Base-by-base conservation (phyloP, 2,888 invertebrate genomes). In the Leptogaster cylindrica region DNA sequence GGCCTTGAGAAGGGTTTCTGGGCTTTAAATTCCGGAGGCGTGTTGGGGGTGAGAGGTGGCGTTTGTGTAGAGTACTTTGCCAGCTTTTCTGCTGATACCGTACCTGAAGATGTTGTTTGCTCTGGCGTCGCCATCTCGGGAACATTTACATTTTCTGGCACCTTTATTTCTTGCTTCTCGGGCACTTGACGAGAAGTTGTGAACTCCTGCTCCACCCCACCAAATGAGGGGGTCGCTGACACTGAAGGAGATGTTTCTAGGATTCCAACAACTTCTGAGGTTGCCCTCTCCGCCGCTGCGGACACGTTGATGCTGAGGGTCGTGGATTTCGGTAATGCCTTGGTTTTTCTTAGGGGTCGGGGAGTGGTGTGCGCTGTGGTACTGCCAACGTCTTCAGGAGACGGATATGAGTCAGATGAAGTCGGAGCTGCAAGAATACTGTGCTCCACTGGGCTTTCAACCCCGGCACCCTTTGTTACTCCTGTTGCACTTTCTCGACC, bases 1-100 rank as follows among this genome's bases (percentile, higher is more conserved):
- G 80, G 77, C 71, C 77, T 77, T 70, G 74, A 76, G 73, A 78
- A 65, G 10, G 41, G 39, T 41, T 65, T 51, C 16, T 28, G 41
- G 39, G 27, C 20, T 28, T 28, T 27, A 1, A 33, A 3, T 4
- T n/a, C n/a, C 10, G 28, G n/a, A 4, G 6, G 6, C 6, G 5
- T 3, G 2, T 61, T 27, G 12, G 14, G 16, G 7, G 25, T 7
- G 12, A 39, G 7, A 14, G 48, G 65, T 36, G 18, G 52, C 10
- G 51, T 23, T n/a, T 51, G 44, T 16, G 46, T 12, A 8, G 63
- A n/a, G n/a, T n/a, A 20, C 20, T 16, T 39, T 12, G 16, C 52
- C 41, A 14, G 16, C 8, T 33, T 28, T 41, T 51, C 23, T 10
- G 5, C 18, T 20, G 41, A 20, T 12, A 20, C 44, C 2, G 28